Conservation (phyloP, 2,888 invertebrate species). For the Agrotis exclamationis region DNA sequence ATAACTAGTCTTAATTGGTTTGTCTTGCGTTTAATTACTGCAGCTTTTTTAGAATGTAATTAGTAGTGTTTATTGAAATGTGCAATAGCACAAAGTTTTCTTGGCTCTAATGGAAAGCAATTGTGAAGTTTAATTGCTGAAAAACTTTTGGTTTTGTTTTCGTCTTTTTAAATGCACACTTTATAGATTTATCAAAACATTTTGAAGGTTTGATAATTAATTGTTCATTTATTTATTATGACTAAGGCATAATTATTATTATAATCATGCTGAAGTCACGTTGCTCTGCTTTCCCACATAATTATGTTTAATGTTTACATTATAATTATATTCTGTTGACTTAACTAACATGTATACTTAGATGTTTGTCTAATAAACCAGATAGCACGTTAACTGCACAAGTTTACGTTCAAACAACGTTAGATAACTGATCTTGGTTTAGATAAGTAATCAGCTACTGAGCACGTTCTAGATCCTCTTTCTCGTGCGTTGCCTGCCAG, state of each 20-base stretch:
- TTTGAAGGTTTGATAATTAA: too few species aligned
- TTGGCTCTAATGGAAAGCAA: background rate
- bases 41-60: slow-evolving; percentile 18
- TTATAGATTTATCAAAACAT: background rate
- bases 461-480: background rate
- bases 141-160: background rate
- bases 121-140: background rate
- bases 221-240: too few species aligned
- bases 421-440: slow-evolving; percentile 27
- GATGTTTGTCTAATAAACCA: slow-evolving; percentile 41
- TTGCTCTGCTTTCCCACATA: slow-evolving; percentile 10
- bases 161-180: background rate
- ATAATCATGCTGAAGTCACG: slow-evolving; percentile 4
- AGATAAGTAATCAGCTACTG: slow-evolving; percentile 1
- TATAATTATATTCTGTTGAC: slow-evolving; percentile 31
- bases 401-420: slow-evolving; percentile 30
- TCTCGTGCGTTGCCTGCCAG: too few species aligned
- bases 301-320: background rate
- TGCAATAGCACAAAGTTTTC: background rate
- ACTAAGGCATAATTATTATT: too few species aligned
- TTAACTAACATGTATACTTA: slow-evolving; percentile 20
- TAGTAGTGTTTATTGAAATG: slow-evolving; percentile 9
- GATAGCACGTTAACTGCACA: slow-evolving; percentile 33
- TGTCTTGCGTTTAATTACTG: slow-evolving; percentile 34
- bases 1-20: slow-evolving; percentile 34